A percentile compares a stretch with the other conserved stretches of the same genome.
Conservation (phyloP, 2,113 vertebrate species). For the Callipepla californica region DNA sequence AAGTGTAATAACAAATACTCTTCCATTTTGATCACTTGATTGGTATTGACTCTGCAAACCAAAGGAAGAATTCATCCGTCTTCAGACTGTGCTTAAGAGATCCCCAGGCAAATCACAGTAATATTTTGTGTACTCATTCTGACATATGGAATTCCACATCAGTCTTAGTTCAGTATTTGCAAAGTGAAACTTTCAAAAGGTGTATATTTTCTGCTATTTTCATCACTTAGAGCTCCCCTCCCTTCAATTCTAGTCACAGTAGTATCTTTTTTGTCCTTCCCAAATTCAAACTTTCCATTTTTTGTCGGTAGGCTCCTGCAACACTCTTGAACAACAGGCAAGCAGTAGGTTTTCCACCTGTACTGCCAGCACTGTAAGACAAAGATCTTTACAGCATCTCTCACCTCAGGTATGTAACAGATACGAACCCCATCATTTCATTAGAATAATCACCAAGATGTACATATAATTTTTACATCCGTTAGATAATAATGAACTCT, state of each 20-base stretch:
- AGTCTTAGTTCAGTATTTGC: background rate
- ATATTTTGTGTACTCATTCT: background rate
- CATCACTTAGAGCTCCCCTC: fast-evolving
- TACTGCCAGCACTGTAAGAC: background rate
- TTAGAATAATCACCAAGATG: background rate
- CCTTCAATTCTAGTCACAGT: background rate
- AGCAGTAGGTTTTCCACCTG: background rate
- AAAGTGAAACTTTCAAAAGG: background rate
- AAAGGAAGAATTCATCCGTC: background rate
- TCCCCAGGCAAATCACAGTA: background rate
- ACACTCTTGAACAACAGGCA: background rate
- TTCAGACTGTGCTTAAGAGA: background rate
- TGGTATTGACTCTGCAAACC: background rate
- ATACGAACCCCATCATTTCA: background rate
- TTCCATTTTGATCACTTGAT: background rate
- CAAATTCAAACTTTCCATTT: background rate
- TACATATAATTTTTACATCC: background rate
- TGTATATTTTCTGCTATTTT: background rate
- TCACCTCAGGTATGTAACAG: background rate
- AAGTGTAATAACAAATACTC: background rate
- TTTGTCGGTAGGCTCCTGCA: background rate
- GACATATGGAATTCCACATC: background rate
- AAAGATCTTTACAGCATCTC: background rate
- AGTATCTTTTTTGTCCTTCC: background rate
- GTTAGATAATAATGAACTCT: background rate